Percentiles rank a stretch among this genome's conserved stretches.
phyloP scores from a whole-genome alignment of 2,113 vertebrate species.

The Prinia subflava region DNA sequence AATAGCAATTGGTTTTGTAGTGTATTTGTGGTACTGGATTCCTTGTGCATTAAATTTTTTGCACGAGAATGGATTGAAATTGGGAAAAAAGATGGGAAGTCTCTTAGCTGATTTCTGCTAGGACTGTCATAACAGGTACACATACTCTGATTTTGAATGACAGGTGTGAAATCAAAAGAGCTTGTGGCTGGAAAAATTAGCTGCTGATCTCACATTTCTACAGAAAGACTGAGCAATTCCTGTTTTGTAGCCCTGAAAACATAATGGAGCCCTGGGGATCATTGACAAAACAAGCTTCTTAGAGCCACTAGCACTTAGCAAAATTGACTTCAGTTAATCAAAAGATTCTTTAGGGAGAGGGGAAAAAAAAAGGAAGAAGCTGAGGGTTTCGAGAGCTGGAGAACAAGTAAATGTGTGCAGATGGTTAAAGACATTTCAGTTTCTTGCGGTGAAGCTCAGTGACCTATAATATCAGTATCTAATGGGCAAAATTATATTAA shows the following conservation, averaged over 20 bases:
- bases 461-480: not conserved
- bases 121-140: not conserved
- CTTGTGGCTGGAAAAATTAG: conserved; percentile 12
- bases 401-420: not conserved
- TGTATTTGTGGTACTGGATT: not conserved
- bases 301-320: conserved; percentile 64
- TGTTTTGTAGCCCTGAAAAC: conserved; percentile 40
- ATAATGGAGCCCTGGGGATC: conserved; percentile 54
- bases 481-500: not conserved
- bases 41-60: not conserved
- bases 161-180: not conserved
- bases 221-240: conserved; percentile 17
- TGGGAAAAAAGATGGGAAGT: not conserved
- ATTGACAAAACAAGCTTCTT: conserved; percentile 47
- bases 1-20: not conserved
- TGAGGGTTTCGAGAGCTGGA: conserved; percentile 12
- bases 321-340: conserved; percentile 68
- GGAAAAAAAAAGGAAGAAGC: not conserved
- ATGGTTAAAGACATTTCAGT: not conserved
- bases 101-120: not conserved
- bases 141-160: not conserved
- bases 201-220: conserved; percentile 36
- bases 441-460: not conserved
- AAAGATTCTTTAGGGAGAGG: not conserved
- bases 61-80: not conserved